Evolutionary conservation across 2,113 vertebrate species (phyloP), one percentile per base, ranked within the genome.

Genomic region (Albula glossodonta): DNA sequence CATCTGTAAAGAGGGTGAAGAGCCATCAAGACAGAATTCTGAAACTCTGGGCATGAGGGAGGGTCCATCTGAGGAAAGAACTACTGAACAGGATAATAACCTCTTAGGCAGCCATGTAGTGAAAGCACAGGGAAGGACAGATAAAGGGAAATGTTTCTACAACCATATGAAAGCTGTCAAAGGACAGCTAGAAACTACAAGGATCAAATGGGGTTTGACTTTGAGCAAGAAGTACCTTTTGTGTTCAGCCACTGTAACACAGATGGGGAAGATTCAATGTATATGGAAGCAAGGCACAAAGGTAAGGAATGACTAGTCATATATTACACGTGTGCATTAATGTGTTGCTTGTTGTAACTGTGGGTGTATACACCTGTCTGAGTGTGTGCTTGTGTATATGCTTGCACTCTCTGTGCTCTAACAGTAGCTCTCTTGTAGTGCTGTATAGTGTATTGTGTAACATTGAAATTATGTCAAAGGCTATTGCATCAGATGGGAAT

Each of bases 1-100:
- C 86, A 96, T 97, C 91, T 95, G 94, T 90, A 93, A 81, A 56
- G 91, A 92, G 92, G 87, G 92, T 87, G 90, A 94, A 91, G 91
- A 87, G 74, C 87, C 88, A 48, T 70, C 15, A 5, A 53, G 70
- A 85, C 51, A 15, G 1, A 51, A 84, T 17, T 84, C 88, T 15
- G 88, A 91, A 66, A 86, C 49, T 31, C 7, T 82, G 2, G 0
- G 19, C 17, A 82, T 86, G 31, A 4, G 4, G 10, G n/a, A 74
- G 25, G 50, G 66, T 11, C 81, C 85, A 51, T 74, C 77, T 0
- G 15, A 74, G 17, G 84, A 87, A 51, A 48, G 10, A 0, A 13
- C 53, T 2, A 2, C 81, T 9, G 85, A 85, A 81, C 48, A 81
- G 80, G 50, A 52, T 51, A 82, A 85, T 85, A 81, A 88, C 51